Evolutionary conservation across 2,113 vertebrate genomes (phyloP), one percentile per base, ranked within the genome.

Genomic region (Reinhardtius hippoglossoides): DNA sequence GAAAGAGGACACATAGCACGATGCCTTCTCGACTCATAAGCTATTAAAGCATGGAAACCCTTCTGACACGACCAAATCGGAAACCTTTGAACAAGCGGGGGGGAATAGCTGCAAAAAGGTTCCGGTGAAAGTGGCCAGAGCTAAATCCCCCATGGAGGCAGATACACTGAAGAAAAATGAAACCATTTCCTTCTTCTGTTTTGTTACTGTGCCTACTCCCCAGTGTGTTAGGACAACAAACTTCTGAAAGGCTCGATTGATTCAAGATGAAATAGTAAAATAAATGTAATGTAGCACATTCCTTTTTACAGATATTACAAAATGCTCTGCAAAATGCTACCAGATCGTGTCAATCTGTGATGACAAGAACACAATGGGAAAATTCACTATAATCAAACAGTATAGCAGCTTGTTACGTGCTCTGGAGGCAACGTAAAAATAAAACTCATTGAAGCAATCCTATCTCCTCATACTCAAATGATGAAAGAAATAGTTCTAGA

Each of bases 31-130:
- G 5, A 76, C 74, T 79, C 35, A 78, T 83, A 62, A 23, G 81
- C 82, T 84, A 84, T 87, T 90, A 87, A 83, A 89, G 69, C 83
- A 64, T 27, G 35, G 66, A 76, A 83, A 69, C 37, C 61, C 31
- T 59, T 82, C 88, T 80, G 87, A 90, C 80, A 70, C 58, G 55
- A 80, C 70, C 72, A 64, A 82, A 83, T 83, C 27, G 83, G 71
- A 83, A 82, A 85, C 79, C 81, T 82, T 68, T 79, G 74, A 67
- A 75, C 21, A 16, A 74, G 55, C 24, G 3, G 35, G 23, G 74
- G 65, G 70, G 66, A 75, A 86, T 48, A 35, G 71, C 75, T 72
- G 78, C 31, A 67, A 77, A 83, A 61, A 80, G 77, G 78, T 88
- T 75, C 58, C 0, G 1, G 60, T 67, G 80, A 81, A 71, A 70